Base-by-base conservation (phyloP, 2,113 vertebrate species). In the Thymallus thymallus region DNA sequence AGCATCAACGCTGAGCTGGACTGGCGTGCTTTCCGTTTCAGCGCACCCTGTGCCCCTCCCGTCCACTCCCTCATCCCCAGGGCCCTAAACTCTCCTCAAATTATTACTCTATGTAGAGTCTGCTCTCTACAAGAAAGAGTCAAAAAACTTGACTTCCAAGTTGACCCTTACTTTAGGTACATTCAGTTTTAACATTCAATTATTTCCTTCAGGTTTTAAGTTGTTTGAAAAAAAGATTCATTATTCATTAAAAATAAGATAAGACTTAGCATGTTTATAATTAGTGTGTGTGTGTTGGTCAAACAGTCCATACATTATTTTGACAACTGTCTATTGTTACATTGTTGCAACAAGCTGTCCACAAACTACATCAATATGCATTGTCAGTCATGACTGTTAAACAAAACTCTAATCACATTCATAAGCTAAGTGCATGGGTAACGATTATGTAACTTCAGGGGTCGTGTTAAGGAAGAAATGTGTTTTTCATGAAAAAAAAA, bases 21-120 rank as follows among this genome's bases (percentile, higher is more conserved):
- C 95, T 93, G 94, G 93, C 92, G 86, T 94, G 93, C 93, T 94
- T 95, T 95, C 95, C 93, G 94, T 95, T 94, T 95, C 94, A 92
- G 90, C 85, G 92, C 93, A 87, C 90, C 92, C 88, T 94, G 80
- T 94, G 94, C 93, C 83, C 84, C 91, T 82, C 93, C 83, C 93
- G 91, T 90, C 92, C 88, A 81, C 89, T 92, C 93, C 91, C 91
- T 93, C 86, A 92, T 93, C 90, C 94, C 88, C 68, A 86, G 93
- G 94, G 94, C 94, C 90, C 89, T 91, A 91, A 93, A 94, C 93
- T 94, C 94, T 94, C 94, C 92, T 94, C 93, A 95, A 96, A 95
- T 96, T 96, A 96, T 94, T 95, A 94, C 94, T 95, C 89, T 78
- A 88, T 82, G 93, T 93, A 91, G 94, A 94, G 92, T 94, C 91